Base-by-base conservation (phyloP, 2,113 vertebrate genomes). In the Sprattus sprattus region DNA sequence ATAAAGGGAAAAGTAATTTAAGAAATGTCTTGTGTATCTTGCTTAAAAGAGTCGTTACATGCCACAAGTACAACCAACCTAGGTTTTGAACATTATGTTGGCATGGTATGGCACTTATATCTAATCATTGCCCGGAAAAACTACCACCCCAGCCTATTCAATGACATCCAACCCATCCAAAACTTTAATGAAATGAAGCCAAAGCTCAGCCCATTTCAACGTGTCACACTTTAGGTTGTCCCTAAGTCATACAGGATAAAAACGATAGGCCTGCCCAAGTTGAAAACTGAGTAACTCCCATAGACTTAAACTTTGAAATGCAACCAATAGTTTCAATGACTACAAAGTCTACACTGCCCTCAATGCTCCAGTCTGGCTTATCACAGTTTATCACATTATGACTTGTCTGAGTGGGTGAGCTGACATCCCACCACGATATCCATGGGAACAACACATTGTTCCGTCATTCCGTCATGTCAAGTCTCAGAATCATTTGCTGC, bases 1-100 rank as follows among this genome's bases (percentile, higher is more conserved):
- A 90, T 94, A 89, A 91, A 91, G 15, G 71, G 28, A 78, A 78
- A 87, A 86, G 89, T 91, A 91, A 91, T 91, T 92, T 88, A 89
- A 81, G 87, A 81, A 67, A 75, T 28, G 86, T 89, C 85, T 89
- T 92, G 90, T 92, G 89, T 90, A 89, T 89, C 86, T 94, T 88
- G 82, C 92, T 75, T 47, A 46, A 25, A 67, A 67, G 9, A 7
- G 28, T n/a, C 25, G 11, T 67, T 32, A 49, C 32, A 82, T 6
- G 39, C 16, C 52, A 7, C 3, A 28, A 9, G 10, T 28, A 25
- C 15, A 57, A 20, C 8, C 64, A 60, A n/a, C 25, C 22, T 67
- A 7, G n/a, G 64, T 67, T 67, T 67, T 60, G 16, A 60, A 13
- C 25, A 28, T 28, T 8, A 67, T 28, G n/a, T 20, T 67, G 64